Base-by-base conservation (phyloP, 2,797 vertebrate genomes). In the Galagoides demidoff region DNA sequence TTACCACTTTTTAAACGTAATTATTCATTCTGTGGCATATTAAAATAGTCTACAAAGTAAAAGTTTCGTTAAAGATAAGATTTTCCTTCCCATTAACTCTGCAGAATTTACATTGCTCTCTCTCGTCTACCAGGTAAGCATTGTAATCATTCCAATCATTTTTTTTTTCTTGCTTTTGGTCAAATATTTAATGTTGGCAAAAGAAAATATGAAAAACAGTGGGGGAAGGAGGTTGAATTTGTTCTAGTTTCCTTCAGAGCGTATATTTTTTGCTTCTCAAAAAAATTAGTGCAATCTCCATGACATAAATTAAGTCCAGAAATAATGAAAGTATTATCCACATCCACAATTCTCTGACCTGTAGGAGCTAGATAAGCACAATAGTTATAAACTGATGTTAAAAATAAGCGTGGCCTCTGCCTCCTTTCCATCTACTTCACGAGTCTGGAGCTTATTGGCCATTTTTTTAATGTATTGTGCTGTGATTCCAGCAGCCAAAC, bases 1-100 rank as follows among this genome's bases (percentile, higher is more conserved):
- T 7, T 96, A 82, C 93, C 74, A 96, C 88, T 96, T 97, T 96
- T 92, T 61, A 68, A 96, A 90, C 66, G 82, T 89, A 97, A 96
- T 96, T 95, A 96, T 89, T 97, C 82, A 90, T 95, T 92, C 55
- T 76, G 93, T 96, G 59, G 85, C 81, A 82, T 83, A 76, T 11
- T 82, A 93, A 94, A 96, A 89, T 82, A 68, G 1, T 1, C 96
- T 97, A 95, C 95, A 52, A 96, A 95, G 45, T 6, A 95, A 83
- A 73, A 94, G 29, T 92, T 97, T 96, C 64, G 76, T 86, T 91
- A 20, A 94, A 97, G 92, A 94, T 55, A n/a, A 96, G 83, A 77
- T 55, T 86, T 82, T 91, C 3, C 59, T 96, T 97, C 89, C 74
- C 92, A 55, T 66, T 84, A 95, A 94, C 20, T 85, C 87, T 92